Evolutionary conservation across 2,888 invertebrate genomes (phyloP), one percentile per base, ranked within the genome.

Genomic region (Diarsia rubi): DNA sequence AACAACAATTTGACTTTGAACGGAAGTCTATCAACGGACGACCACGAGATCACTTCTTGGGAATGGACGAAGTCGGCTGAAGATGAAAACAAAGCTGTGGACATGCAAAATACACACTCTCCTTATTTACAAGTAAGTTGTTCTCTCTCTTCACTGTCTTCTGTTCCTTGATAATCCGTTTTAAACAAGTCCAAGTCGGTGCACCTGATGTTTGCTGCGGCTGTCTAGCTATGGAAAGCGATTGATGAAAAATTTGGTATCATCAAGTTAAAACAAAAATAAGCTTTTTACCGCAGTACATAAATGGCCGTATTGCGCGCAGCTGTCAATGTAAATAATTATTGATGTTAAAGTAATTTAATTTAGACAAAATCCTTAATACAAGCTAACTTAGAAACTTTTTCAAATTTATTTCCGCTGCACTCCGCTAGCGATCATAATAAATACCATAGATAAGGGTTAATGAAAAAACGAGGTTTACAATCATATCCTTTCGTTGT

Each of bases 101-200:
- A 99, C 91, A 99, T 99, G 99, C 99, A 99, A 97, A 98, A 99
- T 87, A 99, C 99, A 0, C 97, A 98, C 88, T 99, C 99, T 0
- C 98, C 99, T 0, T 98, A 98, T 90, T 97, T 99, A 59, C 98
- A 98, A 93, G 96, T 96, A 88, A 47, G 73, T 73, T 59, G 19
- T 19, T 45, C 0, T 45, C 16, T 24, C 24, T 24, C 21, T 37
- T 19, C 6, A 37, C 5, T 27, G 44, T 0, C 73, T 24, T 21
- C 5, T n/a, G n/a, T n/a, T n/a, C 19, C 21, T 45, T 16, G 3
- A 12, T 27, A 73, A 54, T 5, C 16, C 24, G 16, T 5, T 42
- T 19, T 37, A 19, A 52, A 66, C 27, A 8, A 67, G 11, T 27
- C 42, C 21, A 59, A 57, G 27, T 27, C 16, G 16, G 9, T 27